Percentiles rank a stretch among this genome's conserved stretches.
These are phyloP conservation scores for Microctonus brassicae DNA, from an alignment of 2,888 invertebrate genomes.

Conservation along the genomic window DNA sequence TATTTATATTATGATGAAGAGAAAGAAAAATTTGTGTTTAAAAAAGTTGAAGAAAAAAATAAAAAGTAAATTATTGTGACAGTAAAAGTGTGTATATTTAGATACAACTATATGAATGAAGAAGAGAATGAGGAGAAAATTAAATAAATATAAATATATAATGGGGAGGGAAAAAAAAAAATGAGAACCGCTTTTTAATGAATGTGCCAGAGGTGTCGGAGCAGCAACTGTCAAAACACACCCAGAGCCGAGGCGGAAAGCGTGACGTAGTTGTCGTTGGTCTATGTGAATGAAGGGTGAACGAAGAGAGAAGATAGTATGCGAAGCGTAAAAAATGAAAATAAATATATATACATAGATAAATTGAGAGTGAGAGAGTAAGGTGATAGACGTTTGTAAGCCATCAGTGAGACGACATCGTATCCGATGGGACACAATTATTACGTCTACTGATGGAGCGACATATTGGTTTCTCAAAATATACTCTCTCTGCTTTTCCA, in stretches of 20 bases:
- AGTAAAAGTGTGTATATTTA: too few species aligned
- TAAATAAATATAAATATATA: constrained; percentile 2
- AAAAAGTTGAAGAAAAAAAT: too few species aligned
- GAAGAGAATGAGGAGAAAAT: not conserved
- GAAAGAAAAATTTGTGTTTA: too few species aligned
- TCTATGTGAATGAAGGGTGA: constrained; percentile 39
- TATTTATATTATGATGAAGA: too few species aligned
- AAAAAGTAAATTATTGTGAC: too few species aligned
- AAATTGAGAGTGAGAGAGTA: constrained; percentile 16
- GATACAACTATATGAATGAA: too few species aligned
- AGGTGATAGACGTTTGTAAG: constrained; percentile 29
- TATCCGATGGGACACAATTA: constrained; percentile 18
- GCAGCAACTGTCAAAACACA: constrained; percentile 70
- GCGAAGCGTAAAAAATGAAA: too few species aligned
- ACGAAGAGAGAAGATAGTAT: constrained; percentile 17
- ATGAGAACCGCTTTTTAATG: constrained; percentile 68
- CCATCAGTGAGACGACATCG: constrained; percentile 30
- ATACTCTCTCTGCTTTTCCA: constrained; percentile 4
- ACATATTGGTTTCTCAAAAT: constrained; percentile 22
- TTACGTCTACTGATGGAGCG: constrained; percentile 2
- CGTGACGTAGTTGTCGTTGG: constrained; percentile 40
- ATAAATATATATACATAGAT: constrained; percentile 24
- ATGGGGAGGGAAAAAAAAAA: not conserved
- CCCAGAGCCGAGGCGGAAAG: constrained; percentile 52
- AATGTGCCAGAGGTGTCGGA: constrained; percentile 68